These are phyloP conservation scores for Euspilapteryx auroguttella DNA, from an alignment of 2,888 invertebrate genomes.

Conservation along the genomic window DNA sequence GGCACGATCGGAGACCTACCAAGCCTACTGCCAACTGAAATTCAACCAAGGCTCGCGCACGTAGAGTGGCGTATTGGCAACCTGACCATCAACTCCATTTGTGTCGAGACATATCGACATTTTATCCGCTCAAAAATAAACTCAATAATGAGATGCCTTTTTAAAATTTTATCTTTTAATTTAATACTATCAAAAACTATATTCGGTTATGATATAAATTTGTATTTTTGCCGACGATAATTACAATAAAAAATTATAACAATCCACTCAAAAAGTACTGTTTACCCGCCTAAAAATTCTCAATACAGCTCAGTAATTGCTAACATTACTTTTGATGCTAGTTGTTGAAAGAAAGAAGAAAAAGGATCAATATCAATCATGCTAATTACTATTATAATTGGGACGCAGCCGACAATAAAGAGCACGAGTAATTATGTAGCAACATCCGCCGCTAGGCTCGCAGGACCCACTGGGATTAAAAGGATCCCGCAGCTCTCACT, in stretches of 20 bases:
- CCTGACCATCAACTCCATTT: slow-evolving; percentile 11
- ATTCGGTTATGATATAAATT: too few relatives aligned
- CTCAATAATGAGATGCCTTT: slow-evolving; percentile 1
- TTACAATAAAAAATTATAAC: too few relatives aligned
- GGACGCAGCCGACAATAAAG: slow-evolving; percentile 25
- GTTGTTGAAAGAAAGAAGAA: too few relatives aligned
- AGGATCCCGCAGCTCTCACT: slow-evolving; percentile 34
- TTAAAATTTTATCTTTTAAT: neutral
- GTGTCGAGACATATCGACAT: slow-evolving; percentile 10
- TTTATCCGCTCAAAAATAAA: slow-evolving; percentile 1
- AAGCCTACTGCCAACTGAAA: slow-evolving; percentile 10
- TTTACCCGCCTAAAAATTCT: too few relatives aligned
- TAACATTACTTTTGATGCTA: too few relatives aligned
- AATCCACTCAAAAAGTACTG: too few relatives aligned
- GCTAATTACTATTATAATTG: slow-evolving; percentile 17
- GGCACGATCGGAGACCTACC: slow-evolving; percentile 20
- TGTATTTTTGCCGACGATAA: too few relatives aligned
- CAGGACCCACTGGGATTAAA: slow-evolving; percentile 39
- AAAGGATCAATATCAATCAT: too few relatives aligned
- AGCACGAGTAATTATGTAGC: slow-evolving; percentile 45
- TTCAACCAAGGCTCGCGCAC: slow-evolving; percentile 15
- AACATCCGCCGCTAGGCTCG: slow-evolving; percentile 33
- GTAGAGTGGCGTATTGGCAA: slow-evolving; percentile 15
- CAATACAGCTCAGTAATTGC: too few relatives aligned
- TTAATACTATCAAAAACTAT: too few relatives aligned